Evolutionary conservation across 2,797 vertebrate species (phyloP).

Genomic region (Naso thynnoides): DNA sequence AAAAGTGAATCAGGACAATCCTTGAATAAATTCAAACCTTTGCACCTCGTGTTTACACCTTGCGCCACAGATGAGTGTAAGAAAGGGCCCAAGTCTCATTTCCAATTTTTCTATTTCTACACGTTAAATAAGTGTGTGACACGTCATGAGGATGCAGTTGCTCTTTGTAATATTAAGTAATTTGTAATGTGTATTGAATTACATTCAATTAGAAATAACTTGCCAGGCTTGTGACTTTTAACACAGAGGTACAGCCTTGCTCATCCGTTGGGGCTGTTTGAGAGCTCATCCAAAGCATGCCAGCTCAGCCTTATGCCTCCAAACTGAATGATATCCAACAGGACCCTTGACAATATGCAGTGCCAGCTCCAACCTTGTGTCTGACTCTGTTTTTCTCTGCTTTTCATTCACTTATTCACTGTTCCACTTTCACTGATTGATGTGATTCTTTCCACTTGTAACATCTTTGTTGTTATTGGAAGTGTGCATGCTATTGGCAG

Average conservation of each 20-base stretch:
- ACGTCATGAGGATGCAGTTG: neutral
- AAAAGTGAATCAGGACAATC: too few species aligned
- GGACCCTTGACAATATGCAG: conserved; percentile 59
- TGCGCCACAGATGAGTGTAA: too few species aligned
- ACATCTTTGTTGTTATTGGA: conserved; percentile 33
- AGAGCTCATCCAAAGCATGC: conserved; percentile 46
- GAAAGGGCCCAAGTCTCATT: too few species aligned
- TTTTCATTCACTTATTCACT: conserved; percentile 45
- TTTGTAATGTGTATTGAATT: neutral
- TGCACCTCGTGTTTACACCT: too few species aligned
- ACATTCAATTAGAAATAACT: neutral
- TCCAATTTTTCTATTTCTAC: too few species aligned
- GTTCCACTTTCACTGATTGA: conserved; percentile 51
- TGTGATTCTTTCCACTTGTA: conserved; percentile 32
- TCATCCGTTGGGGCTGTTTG: conserved; percentile 25
- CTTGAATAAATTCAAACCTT: too few species aligned
- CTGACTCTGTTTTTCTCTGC: conserved; percentile 26
- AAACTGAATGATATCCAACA: conserved; percentile 71
- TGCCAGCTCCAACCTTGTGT: conserved; percentile 55
- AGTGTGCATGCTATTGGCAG: conserved; percentile 36
- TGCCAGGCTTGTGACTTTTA: neutral
- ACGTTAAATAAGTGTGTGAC: too few species aligned
- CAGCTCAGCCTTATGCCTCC: conserved; percentile 64
- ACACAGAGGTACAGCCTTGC: neutral
- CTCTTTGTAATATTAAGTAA: neutral